Percentiles rank a stretch among this genome's conserved stretches.
phyloP scores from a whole-genome alignment of 35 echinoderm and acorn worm species.

The Heliocidaris tuberculata region DNA sequence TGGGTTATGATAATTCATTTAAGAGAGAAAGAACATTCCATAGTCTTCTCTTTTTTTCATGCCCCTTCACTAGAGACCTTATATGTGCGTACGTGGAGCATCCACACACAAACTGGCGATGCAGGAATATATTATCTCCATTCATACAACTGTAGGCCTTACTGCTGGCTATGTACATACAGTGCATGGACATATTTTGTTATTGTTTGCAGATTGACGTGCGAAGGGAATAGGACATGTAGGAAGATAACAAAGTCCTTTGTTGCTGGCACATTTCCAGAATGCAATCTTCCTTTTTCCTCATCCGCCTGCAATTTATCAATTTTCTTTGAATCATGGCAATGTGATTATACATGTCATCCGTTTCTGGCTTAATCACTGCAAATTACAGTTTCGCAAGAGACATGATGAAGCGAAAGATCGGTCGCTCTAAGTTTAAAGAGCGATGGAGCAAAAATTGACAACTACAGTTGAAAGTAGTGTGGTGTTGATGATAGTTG shows the following conservation, averaged over 20 bases:
- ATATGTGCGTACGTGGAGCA: neutral
- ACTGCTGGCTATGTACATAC: neutral
- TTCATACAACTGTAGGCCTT: neutral
- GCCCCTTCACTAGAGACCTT: neutral
- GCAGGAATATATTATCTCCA: constrained; percentile 17
- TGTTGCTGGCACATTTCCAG: neutral
- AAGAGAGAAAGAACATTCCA: neutral
- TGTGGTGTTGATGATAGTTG: neutral
- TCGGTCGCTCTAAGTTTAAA: neutral
- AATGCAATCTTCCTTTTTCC: neutral
- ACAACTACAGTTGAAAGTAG: neutral
- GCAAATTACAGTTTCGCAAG: neutral
- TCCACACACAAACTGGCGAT: neutral
- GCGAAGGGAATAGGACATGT: neutral
- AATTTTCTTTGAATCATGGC: neutral
- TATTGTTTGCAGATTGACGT: neutral
- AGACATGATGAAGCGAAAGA: neutral
- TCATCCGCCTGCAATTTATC: constrained; percentile 7
- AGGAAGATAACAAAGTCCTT: neutral
- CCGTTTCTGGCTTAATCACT: neutral
- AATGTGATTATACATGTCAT: neutral
- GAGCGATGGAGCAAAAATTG: neutral
- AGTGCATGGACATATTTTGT: neutral
- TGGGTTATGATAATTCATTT: neutral
- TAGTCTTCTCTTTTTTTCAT: neutral